Evolutionary conservation across 2,113 vertebrate genomes (phyloP), one percentile per base, ranked within the genome.

Genomic region (Ctenomys sociabilis): DNA sequence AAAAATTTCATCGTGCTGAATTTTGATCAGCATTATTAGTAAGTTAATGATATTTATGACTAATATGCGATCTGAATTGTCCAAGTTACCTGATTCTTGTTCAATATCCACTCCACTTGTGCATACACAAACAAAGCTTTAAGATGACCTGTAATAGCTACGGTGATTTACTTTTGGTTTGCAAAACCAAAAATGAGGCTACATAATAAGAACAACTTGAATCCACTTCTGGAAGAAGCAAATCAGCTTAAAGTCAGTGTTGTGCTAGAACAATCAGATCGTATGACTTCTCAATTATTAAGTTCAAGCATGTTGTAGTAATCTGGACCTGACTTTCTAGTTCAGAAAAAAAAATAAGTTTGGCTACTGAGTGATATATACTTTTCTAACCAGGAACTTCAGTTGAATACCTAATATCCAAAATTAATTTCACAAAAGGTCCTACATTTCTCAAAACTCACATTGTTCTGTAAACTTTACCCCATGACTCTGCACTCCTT

Each of bases 251-350:
- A 92, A 90, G 87, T 91, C 81, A 75, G 45, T 93, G 70, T 72
- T 95, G 83, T 84, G 52, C 87, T 81, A 80, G 83, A 89, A 94
- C 73, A 94, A 80, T 37, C n/a, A 83, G 83, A 87, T 81, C 91
- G 61, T 59, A 61, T 90, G 80, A 93, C 94, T 92, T 59, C 63
- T 93, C 75, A 92, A 83, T 81, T 85, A 82, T 28, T 92, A 96
- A 92, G 19, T 84, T 91, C 73, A 91, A 91, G 49, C 86, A 75
- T 0, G 0, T 73, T 89, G 66, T 87, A 83, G 72, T 94, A 94
- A 94, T 95, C 92, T 61, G 88, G 81, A 96, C 92, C 93, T 97
- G 92, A 85, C 95, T 97, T 97, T 91, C 92, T 37, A 89, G 86
- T 92, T 88, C 90, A 75, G 64, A 72, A 94, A 63, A 96, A 95